A percentile compares a stretch with the other conserved stretches of the same genome.
phyloP scores from a whole-genome alignment of 1,140 invertebrate genomes.

The Pseudomyrmex concolor region DNA sequence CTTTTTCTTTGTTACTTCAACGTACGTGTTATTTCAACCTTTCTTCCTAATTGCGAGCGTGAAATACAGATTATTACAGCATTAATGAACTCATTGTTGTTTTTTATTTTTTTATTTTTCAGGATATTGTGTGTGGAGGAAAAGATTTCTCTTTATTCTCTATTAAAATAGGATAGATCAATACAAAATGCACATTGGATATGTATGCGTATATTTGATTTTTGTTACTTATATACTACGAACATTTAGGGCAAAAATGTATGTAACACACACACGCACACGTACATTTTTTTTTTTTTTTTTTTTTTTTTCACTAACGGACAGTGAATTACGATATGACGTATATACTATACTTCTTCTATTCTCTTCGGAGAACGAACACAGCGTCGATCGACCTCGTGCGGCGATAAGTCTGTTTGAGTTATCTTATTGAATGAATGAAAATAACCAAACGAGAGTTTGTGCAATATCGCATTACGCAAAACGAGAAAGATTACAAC shows the following conservation, averaged over 20 bases:
- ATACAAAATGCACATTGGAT: constrained; percentile 37
- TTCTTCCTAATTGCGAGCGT: no score
- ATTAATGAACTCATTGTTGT: constrained; percentile 16
- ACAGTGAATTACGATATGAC: constrained; percentile 36
- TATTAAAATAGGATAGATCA: background rate
- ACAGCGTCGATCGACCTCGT: constrained; percentile 10
- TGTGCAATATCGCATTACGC: background rate
- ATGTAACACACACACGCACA: constrained; percentile 22
- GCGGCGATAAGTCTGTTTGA: background rate
- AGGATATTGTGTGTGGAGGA: background rate
- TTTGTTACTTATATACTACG: constrained; percentile 61
- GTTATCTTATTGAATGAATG: constrained; percentile 21
- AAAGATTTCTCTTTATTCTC: background rate
- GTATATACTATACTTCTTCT: constrained; percentile 22
- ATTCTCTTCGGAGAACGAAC: constrained; percentile 17
- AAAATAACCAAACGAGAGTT: constrained; percentile 16
- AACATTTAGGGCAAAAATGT: constrained; percentile 62
- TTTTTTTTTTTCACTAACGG: constrained; percentile 10
- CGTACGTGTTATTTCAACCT: no score
- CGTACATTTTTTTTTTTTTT: background rate
- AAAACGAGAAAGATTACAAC: background rate
- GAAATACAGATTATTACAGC: no score
- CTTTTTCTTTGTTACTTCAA: background rate
- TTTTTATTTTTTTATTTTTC: background rate
- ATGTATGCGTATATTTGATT: constrained; percentile 68